Conservation (phyloP, 1,140 invertebrate species). For the Metaphire vulgaris region DNA sequence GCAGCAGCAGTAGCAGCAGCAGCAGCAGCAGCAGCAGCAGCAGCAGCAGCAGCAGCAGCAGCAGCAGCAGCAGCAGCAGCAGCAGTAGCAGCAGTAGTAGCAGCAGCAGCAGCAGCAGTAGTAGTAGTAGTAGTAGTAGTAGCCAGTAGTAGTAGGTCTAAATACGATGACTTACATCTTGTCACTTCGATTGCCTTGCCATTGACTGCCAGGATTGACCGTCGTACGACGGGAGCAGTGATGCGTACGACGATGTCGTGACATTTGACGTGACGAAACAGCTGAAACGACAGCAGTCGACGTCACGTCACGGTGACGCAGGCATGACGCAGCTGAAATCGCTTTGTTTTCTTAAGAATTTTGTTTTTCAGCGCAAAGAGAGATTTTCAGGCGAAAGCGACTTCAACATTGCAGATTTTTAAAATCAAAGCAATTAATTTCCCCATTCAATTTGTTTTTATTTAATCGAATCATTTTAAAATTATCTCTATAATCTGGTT, state of each 20-base stretch:
- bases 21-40: too few species aligned
- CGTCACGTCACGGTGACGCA: neutral
- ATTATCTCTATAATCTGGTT: neutral
- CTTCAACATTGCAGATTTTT: too few species aligned
- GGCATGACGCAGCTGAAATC: neutral
- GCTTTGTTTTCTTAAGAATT: neutral
- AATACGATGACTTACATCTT: conserved; percentile 28
- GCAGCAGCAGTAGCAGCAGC: too few species aligned
- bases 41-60: too few species aligned
- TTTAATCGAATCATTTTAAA: neutral
- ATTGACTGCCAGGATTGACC: conserved; percentile 20
- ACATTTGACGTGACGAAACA: conserved; percentile 24
- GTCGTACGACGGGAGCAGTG: conserved; percentile 16
- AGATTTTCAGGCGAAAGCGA: neutral
- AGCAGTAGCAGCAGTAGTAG: too few species aligned
- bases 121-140: too few species aligned
- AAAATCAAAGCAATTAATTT: too few species aligned
- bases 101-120: too few species aligned
- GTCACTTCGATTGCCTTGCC: conserved; percentile 29
- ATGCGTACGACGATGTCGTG: conserved; percentile 24
- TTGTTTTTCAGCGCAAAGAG: neutral
- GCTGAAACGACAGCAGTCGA: conserved; percentile 13
- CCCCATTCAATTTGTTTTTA: neutral
- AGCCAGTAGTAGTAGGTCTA: too few species aligned
- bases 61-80: too few species aligned